Percentiles rank a stretch among this genome's conserved stretches.
These are phyloP conservation scores for Orthosia cruda DNA, from an alignment of 2,888 invertebrate species.

Conservation along the genomic window DNA sequence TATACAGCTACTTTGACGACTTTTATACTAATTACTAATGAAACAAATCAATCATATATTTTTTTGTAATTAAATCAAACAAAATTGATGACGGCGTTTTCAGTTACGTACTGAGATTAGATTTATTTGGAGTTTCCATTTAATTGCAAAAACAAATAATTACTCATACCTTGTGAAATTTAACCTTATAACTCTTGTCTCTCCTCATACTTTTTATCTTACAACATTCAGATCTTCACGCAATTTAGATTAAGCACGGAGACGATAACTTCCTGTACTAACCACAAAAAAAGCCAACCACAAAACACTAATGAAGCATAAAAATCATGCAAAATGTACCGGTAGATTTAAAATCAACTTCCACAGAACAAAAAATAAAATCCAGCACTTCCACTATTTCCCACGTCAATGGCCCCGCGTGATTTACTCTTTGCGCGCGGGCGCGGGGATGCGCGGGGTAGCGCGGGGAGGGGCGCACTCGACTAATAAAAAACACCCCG, in stretches of 20 bases:
- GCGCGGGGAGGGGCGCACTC: constrained; percentile 80
- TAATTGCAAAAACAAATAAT: no score
- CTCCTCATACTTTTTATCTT: no score
- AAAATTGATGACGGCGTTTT: no score
- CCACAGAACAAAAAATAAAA: constrained; percentile 33
- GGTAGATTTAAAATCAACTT: constrained; percentile 20
- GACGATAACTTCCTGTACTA: neutral
- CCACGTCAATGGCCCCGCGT: constrained; percentile 75
- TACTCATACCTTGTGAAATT: no score
- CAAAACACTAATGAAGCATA: neutral
- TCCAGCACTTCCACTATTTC: constrained; percentile 71
- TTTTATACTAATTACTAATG: no score
- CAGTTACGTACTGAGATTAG: no score
- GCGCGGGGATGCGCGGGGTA: constrained; percentile 65
- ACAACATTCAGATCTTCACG: neutral
- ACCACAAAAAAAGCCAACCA: neutral
- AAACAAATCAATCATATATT: no score
- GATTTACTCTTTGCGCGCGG: constrained; percentile 86
- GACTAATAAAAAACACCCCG: constrained; percentile 92
- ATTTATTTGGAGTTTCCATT: no score
- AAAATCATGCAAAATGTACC: constrained; percentile 9
- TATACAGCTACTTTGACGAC: no score
- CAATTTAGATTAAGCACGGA: neutral
- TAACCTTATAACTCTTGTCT: no score
- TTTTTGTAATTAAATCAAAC: no score